Base-by-base conservation (phyloP, 2,797 vertebrate species). In the Heteromormyrus szaboi region DNA sequence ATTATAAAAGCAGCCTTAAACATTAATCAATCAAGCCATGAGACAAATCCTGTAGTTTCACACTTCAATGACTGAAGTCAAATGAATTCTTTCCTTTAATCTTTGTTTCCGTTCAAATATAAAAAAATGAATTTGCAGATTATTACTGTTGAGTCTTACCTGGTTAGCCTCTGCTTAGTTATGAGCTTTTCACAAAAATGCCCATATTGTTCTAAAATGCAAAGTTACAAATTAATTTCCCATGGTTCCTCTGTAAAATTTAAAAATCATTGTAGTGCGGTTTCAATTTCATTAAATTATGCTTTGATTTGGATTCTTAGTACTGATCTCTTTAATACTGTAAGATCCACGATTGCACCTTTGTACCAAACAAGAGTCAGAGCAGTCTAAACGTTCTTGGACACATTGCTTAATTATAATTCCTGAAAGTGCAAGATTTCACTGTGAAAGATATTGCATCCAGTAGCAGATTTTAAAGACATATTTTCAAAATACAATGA, bases 101-200 rank as follows among this genome's bases (percentile, higher is more conserved):
- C 22, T 72, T 72, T 89, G 88, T 59, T 87, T 86, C 53, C n/a
- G 7, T 89, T 44, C n/a, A 89, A 68, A 81, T 87, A 48, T 14
- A 9, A 41, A 48, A 83, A 83, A 41, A 50, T 83, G 4, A 83
- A 46, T 48, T 44, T 46, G 44, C 41, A 25, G 25, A 48, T 48
- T 48, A 46, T 83, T 83, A 83, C 79, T 50, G 41, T 83, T 83
- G 44, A 83, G 46, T 79, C 6, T 19, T 81, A n/a, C 14, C 33
- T 46, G 14, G 41, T 5, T 48, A 46, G 0, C 46, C n/a, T 83
- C 44, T 79, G 33, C 12, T 86, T 19, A 76, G 33, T 76, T 76
- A 37, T 37, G 68, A 37, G 68, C 29, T 37, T 72, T 37, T 72
- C 68, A 37, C 25, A 37, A 37, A 72, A 72, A 37, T 37, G 14